Conservation (phyloP, 2,888 invertebrate genomes). For the Luperina nickerlii region DNA sequence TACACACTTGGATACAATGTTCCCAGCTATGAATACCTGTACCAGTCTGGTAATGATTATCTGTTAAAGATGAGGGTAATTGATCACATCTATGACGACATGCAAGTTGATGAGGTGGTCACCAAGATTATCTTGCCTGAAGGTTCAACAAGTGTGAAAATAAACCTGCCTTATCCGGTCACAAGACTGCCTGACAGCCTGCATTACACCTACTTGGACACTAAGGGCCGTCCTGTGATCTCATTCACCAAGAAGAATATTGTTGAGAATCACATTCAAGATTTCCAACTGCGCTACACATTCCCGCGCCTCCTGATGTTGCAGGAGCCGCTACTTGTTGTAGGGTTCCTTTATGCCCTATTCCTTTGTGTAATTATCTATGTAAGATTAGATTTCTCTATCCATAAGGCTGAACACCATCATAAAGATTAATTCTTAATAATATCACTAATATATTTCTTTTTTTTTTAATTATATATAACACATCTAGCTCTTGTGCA, state of each 20-base stretch:
- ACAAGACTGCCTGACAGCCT: slow-evolving; percentile 93
- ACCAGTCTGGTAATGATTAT: slow-evolving; percentile 94
- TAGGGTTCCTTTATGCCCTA: slow-evolving; percentile 96
- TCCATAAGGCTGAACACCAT: slow-evolving; percentile 92
- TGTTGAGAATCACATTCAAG: slow-evolving; percentile 98
- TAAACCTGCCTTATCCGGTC: slow-evolving; percentile 95
- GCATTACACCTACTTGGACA: slow-evolving; percentile 98
- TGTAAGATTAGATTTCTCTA: slow-evolving; percentile 98
- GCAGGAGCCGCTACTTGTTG: slow-evolving; percentile 97
- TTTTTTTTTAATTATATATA: slow-evolving; percentile 57
- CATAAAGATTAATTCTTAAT: slow-evolving; percentile 86
- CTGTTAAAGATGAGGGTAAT: slow-evolving; percentile 97
- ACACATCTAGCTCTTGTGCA: slow-evolving; percentile 76
- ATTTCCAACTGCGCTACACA: slow-evolving; percentile 96
- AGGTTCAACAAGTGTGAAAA: slow-evolving; percentile 95
- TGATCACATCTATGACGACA: slow-evolving; percentile 99
- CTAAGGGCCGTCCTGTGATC: slow-evolving; percentile 97
- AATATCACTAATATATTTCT: slow-evolving; percentile 66
- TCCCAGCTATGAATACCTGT: slow-evolving; percentile 98
- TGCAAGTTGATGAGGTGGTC: slow-evolving; percentile 97
- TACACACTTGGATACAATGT: slow-evolving; percentile 99
- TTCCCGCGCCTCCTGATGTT: slow-evolving; percentile 96
- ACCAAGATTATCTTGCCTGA: slow-evolving; percentile 98
- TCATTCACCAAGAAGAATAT: slow-evolving; percentile 95
- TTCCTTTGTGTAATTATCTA: slow-evolving; percentile 98